Evolutionary conservation across 2,888 invertebrate species (phyloP), one percentile per base, ranked within the genome.

Genomic region (Acanthosoma haemorrhoidale): DNA sequence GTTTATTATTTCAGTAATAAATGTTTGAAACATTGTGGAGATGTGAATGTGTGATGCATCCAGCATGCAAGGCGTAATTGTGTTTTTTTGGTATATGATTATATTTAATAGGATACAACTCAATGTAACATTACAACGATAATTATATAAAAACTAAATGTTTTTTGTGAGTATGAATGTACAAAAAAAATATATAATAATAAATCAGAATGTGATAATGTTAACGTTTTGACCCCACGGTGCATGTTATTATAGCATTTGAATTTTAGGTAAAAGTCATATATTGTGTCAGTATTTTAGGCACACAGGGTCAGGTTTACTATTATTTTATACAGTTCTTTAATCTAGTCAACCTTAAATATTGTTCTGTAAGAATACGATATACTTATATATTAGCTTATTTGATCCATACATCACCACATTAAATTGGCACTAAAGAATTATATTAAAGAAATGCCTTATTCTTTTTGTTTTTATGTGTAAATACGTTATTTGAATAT

Each of bases 321-420:
- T 61, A 25, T 38, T 36, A 18, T 61, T 61, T 36, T 61, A 18
- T 61, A 34, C 36, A 21, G 32, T 61, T 41, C 5, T 41, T 11
- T 61, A 63, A 63, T 63, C 41, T 63, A 63, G 63, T 67, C 43
- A 67, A 34, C 21, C 43, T 34, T 67, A 38, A 38, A 41, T 29
- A 43, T 25, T 64, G 38, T 61, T 61, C 11, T 64, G 67, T 67
- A 67, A 67, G 67, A 67, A 67, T 67, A 43, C 38, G 67, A 32
- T 67, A 57, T 67, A 67, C 67, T 67, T 67, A 67, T 67, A 67
- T 67, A 67, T 67, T 67, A 67, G 43, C 43, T 67, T 11, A 21
- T 67, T 64, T 64, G 18, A 41, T 43, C 38, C 31, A 25, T 64
- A 64, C 61, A 64, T 67, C 67, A 67, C 57, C 41, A 67, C 43